Conservation (phyloP, 2,113 vertebrate genomes). For the Etheostoma cragini region DNA sequence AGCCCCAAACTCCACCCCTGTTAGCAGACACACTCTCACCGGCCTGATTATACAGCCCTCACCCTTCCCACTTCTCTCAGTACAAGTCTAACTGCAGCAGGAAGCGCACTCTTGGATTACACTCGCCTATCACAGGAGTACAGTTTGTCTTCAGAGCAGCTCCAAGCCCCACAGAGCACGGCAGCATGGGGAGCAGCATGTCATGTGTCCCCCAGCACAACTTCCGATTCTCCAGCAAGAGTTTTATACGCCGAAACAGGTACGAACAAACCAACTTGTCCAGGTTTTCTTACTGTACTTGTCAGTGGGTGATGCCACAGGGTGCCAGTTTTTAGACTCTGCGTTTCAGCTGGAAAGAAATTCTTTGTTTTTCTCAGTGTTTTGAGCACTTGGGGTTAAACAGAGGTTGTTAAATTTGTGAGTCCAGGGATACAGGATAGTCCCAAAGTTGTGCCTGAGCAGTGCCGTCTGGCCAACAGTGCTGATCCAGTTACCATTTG, state of each 20-base stretch:
- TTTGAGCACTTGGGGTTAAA: slow-evolving; percentile 59
- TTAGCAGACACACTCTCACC: slow-evolving; percentile 64
- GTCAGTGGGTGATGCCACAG: slow-evolving; percentile 19
- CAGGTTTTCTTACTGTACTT: slow-evolving; percentile 22
- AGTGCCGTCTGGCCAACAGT: slow-evolving; percentile 58
- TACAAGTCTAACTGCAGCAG: slow-evolving; percentile 68
- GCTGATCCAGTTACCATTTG: slow-evolving; percentile 74
- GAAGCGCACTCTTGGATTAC: slow-evolving; percentile 75
- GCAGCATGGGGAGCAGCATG: slow-evolving; percentile 86
- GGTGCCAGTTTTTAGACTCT: slow-evolving; percentile 52
- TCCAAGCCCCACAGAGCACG: slow-evolving; percentile 1
- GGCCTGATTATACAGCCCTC: slow-evolving; percentile 55
- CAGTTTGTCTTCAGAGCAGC: slow-evolving; percentile 32
- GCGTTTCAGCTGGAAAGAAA: slow-evolving; percentile 58
- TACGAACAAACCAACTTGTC: slow-evolving; percentile 50
- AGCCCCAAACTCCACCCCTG: slow-evolving; percentile 67
- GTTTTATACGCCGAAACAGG: slow-evolving; percentile 87
- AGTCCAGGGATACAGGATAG: slow-evolving; percentile 40
- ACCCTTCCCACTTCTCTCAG: slow-evolving; percentile 69
- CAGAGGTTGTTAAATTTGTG: slow-evolving; percentile 63
- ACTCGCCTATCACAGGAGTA: slow-evolving; percentile 55
- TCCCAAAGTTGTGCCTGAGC: slow-evolving; percentile 32
- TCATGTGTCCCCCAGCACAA: slow-evolving; percentile 87
- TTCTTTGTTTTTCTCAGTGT: slow-evolving; percentile 62
- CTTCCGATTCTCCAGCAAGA: slow-evolving; percentile 86